Conservation (phyloP, 2,888 invertebrate genomes). For the Eurois occulta region DNA sequence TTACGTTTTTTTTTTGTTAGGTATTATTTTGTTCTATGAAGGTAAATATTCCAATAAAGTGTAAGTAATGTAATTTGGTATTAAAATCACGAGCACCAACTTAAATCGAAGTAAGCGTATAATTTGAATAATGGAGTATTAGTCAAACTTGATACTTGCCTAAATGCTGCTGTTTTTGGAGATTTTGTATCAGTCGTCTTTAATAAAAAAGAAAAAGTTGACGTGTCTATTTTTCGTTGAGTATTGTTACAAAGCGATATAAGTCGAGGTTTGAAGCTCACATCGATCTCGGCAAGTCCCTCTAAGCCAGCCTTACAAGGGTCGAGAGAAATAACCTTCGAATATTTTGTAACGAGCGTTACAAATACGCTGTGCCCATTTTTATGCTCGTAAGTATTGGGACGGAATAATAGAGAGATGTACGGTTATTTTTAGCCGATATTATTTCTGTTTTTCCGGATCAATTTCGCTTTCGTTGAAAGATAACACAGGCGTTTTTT, state of each 20-base stretch:
- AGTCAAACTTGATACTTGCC: neutral
- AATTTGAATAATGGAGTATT: slow-evolving; percentile 9
- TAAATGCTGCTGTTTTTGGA: neutral
- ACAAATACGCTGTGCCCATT: slow-evolving; percentile 76
- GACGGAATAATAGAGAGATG: slow-evolving; percentile 73
- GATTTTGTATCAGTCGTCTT: neutral
- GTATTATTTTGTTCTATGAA: neutral
- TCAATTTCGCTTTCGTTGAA: slow-evolving; percentile 12
- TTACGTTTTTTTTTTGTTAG: neutral
- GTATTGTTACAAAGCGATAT: slow-evolving; percentile 73
- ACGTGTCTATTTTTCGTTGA: slow-evolving; percentile 60
- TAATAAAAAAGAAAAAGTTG: neutral
- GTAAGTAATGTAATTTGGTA: neutral
- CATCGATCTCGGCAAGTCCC: slow-evolving; percentile 81
- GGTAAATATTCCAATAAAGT: neutral
- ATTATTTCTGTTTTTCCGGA: slow-evolving; percentile 33
- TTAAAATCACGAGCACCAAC: slow-evolving; percentile 6
- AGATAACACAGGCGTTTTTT: slow-evolving; percentile 9
- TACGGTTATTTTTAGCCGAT: slow-evolving; percentile 63
- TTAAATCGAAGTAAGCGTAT: neutral
- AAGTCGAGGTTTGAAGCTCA: slow-evolving; percentile 70
- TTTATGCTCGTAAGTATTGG: slow-evolving; percentile 74
- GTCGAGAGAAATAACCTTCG: slow-evolving; percentile 78
- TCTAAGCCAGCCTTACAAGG: slow-evolving; percentile 81
- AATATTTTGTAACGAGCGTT: slow-evolving; percentile 79